Evolutionary conservation across 2,797 vertebrate species (phyloP), one percentile per base, ranked within the genome.

Genomic region (Danio aesculapii): DNA sequence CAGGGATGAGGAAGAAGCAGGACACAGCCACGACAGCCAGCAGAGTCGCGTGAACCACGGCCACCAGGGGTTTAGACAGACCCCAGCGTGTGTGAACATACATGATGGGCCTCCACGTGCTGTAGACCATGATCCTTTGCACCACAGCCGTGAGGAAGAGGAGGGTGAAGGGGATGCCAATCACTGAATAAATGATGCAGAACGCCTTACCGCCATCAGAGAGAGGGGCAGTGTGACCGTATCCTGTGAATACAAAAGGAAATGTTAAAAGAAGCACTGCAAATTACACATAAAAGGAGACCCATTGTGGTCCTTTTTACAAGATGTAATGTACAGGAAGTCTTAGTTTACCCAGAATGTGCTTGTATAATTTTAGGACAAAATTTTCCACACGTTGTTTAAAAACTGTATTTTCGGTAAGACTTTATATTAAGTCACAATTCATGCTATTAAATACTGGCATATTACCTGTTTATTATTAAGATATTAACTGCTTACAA

Each of bases 81-180:
- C 97, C 97, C 97, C 97, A 99, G 85, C 89, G 97, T 0, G 92
- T 89, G 84, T 98, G 97, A 87, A 98, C 90, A 83, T 97, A 99
- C 0, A 92, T 90, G 41, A 99, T 89, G 0, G 98, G 98, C 75
- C 95, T 89, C 57, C 96, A 90, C 1, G 96, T 98, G 88, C 97
- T 95, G 1, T 95, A 95, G 0, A 97, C 93, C 55, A 97, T 97
- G 89, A 99, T 93, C 73, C 97, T 96, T 86, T 99, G 98, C 53
- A 99, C 98, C 92, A 98, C 95, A 0, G 98, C 97, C 0, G 97
- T 99, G 88, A 99, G 96, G 92, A 99, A 98, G 53, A 99, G 96
- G 80, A 99, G 95, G 0, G 98, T 99, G 90, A 99, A 98, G 0
- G 98, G 98, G 88, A 99, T 99, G 77, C 98, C 98, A 0, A 99